phyloP scores from a whole-genome alignment of 1,140 invertebrate genomes.

The Forficula auricularia region DNA sequence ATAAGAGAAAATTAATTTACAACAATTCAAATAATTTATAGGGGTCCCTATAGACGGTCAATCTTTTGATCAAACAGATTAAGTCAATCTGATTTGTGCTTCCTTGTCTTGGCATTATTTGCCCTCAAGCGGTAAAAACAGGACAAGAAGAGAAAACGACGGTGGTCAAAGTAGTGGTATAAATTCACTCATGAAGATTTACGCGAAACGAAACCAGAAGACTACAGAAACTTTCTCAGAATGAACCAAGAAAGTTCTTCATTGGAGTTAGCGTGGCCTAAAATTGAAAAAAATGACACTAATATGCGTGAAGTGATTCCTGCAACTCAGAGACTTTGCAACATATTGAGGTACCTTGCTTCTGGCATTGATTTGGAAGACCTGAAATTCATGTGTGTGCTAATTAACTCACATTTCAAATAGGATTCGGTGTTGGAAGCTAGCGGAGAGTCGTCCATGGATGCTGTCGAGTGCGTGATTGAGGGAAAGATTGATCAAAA shows the following conservation, averaged over 20 bases:
- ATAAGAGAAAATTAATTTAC: no score
- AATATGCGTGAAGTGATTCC: background rate
- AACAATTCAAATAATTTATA: no score
- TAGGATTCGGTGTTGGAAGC: no score
- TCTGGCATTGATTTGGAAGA: constrained; percentile 2
- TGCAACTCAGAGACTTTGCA: background rate
- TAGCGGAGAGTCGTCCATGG: no score
- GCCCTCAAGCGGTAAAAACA: background rate
- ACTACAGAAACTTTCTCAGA: constrained; percentile 1
- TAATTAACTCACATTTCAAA: no score
- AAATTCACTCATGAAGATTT: constrained; percentile 1
- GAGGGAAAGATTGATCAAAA: no score
- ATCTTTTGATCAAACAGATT: no score
- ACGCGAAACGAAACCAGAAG: background rate
- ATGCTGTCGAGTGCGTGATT: no score
- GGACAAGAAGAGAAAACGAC: constrained; percentile 1
- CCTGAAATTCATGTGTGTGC: constrained; percentile 2
- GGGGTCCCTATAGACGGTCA: no score
- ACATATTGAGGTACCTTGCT: background rate
- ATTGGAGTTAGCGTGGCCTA: background rate
- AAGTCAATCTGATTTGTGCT: background rate
- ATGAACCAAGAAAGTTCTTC: constrained; percentile 1
- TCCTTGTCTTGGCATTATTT: background rate
- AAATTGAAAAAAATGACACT: background rate
- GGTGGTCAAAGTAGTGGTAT: background rate